Evolutionary conservation across 2,113 vertebrate species (phyloP), one percentile per base, ranked within the genome.

Genomic region (Phodopus roborovskii): DNA sequence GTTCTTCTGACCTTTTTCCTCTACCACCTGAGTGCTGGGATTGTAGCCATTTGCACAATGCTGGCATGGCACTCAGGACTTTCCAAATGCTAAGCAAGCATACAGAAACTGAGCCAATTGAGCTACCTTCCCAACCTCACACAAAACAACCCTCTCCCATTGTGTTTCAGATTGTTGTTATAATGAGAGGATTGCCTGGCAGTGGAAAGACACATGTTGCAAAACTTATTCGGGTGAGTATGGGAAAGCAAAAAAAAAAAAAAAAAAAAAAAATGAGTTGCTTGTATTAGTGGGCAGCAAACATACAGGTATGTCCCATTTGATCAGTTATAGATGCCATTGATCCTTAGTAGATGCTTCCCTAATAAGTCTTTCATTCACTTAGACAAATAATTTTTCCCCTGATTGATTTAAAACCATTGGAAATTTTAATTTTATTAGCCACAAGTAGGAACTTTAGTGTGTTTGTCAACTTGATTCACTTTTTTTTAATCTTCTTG

Each of bases 141-240:
- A 77, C 36, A 74, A 88, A 88, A 74, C 70, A 88, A 73, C 36
- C 33, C 7, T 56, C 53, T 26, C 6, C 0, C 17, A 9, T 95
- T 98, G 77, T 98, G 30, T 98, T 98, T 98, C 98, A 99, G 99
- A 99, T 99, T 98, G 99, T 99, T 88, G 99, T 99, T 94, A 99
- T 99, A 92, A 99, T 99, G 99, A 99, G 99, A 98, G 99, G 99
- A 12, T 98, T 99, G 93, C 99, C 99, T 88, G 99, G 99, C 98
- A 99, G 99, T 86, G 99, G 99, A 86, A 99, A 99, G 98, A 99
- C 99, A 50, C 99, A 99, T n/a, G 99, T 99, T 82, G 99, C 99
- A 95, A 99, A 99, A 97, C 99, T 99, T 82, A 99, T 99, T 96
- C 98, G 99, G 97, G 99, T 99, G 95, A 98, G 99, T 99, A 94